Conservation (phyloP, 2,797 vertebrate species). For the Macropodus opercularis region DNA sequence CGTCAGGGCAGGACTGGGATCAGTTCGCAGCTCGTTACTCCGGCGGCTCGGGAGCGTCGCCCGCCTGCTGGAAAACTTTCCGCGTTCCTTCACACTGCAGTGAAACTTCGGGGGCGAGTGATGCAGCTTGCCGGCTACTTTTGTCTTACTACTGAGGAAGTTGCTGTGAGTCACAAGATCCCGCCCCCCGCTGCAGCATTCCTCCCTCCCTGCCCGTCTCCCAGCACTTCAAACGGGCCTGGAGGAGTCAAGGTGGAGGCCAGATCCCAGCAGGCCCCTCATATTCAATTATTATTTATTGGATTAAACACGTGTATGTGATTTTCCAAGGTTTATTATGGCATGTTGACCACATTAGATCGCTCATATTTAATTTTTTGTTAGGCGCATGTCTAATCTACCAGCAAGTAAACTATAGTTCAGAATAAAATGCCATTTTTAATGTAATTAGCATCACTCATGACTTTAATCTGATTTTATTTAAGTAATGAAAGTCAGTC, state of each 20-base stretch:
- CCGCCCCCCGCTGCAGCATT: conserved; percentile 68
- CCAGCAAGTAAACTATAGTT: too few species aligned
- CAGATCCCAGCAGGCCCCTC: conserved; percentile 22
- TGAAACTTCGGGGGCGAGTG: conserved; percentile 59
- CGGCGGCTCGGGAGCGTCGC: conserved; percentile 46
- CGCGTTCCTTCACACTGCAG: conserved; percentile 52
- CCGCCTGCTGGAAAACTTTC: conserved; percentile 47
- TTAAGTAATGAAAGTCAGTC: too few species aligned
- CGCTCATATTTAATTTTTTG: too few species aligned
- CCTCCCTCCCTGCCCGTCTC: conserved; percentile 44
- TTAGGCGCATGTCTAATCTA: too few species aligned
- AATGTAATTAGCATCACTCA: too few species aligned
- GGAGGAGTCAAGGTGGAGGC: conserved; percentile 22
- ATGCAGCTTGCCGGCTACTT: conserved; percentile 77
- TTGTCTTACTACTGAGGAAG: conserved; percentile 82
- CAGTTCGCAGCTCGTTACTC: conserved; percentile 49
- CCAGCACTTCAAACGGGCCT: conserved; percentile 56
- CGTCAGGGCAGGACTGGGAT: conserved; percentile 37
- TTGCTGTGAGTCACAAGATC: conserved; percentile 82
- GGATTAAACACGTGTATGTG: too few species aligned
- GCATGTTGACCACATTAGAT: too few species aligned
- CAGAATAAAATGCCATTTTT: too few species aligned
- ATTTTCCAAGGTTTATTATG: too few species aligned
- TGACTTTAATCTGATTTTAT: too few species aligned
- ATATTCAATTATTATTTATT: too few species aligned